Base-by-base conservation (phyloP, 2,888 invertebrate species). In the Aradus depressus region DNA sequence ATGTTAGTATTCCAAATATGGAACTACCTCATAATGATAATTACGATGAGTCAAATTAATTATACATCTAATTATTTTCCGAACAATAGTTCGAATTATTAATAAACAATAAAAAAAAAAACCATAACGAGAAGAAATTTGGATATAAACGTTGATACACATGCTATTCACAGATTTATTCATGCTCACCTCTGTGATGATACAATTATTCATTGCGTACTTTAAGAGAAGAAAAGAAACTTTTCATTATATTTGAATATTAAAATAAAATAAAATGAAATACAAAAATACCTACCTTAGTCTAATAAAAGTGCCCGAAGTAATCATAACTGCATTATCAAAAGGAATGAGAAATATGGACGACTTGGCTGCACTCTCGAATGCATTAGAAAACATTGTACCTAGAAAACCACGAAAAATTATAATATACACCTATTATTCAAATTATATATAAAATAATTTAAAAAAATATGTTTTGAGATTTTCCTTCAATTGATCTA, bases 341-440 rank as follows among this genome's bases (percentile, higher is more conserved):
- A 90, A 83, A 0, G 90, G 88, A 55, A 90, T 84, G 45, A 90
- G 71, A 65, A 84, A 87, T 0, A 85, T 82, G 74, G 89, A 84
- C 1, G 87, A 86, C 41, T 80, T 64, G 1, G 87, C 79, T 63
- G 86, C 80, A 10, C 82, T 84, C 31, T 84, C 82, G 64, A 88
- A 90, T 0, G 82, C 81, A 31, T 82, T 82, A 0, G 89, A 88
- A 66, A 90, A 90, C 67, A 90, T 84, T 43, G 81, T 81, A 16
- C 86, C 85, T 85, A 67, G 39, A 67, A 67, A 55, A 41, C 2
- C 4, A 34, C n/a, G 16, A 34, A 28, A 28, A 10, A 35, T 35
- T 14, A 50, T 28, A 44, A 19, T 4, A 31, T 21, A 48, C 16
- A 34, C n/a, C 35, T 25, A 39, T 22, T 38, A 6, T 21, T 34